Evolutionary conservation across 2,113 vertebrate species (phyloP).

Genomic region (Colistium nudipinnis): DNA sequence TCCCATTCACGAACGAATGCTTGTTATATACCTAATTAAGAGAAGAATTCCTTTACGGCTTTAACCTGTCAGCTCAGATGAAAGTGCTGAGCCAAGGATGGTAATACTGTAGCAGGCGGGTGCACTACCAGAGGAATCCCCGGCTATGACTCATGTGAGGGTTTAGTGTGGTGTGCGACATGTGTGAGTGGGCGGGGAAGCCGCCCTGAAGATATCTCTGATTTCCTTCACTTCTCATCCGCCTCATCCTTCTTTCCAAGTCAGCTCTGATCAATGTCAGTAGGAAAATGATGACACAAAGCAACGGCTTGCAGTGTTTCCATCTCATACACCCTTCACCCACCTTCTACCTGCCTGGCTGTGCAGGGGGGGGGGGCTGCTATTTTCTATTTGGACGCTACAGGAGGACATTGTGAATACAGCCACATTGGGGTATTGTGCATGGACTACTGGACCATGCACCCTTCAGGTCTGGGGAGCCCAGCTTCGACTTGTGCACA

Average conservation of each 20-base stretch:
- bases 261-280: constrained; percentile 25
- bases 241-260: not conserved
- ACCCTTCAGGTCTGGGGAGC: constrained; percentile 38
- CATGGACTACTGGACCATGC: constrained; percentile 21
- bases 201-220: constrained; percentile 27
- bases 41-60: constrained; percentile 11
- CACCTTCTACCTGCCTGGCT: not conserved
- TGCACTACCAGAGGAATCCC: constrained; percentile 48
- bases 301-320: constrained; percentile 9
- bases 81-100: constrained; percentile 43
- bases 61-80: constrained; percentile 35
- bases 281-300: constrained; percentile 20
- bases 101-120: not conserved
- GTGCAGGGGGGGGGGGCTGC: too few relatives aligned
- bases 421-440: constrained; percentile 13
- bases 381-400: constrained; percentile 2
- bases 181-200: constrained; percentile 39
- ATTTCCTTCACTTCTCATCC: constrained; percentile 31
- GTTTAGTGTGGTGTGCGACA: constrained; percentile 31
- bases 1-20: constrained; percentile 12
- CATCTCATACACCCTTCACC: not conserved
- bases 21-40: constrained; percentile 28
- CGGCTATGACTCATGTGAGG: constrained; percentile 55
- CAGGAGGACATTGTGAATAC: constrained; percentile 6
- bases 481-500: constrained; percentile 45